Evolutionary conservation across 2,888 invertebrate species (phyloP), one percentile per base, ranked within the genome.

Genomic region (Pyrochroa serraticornis): DNA sequence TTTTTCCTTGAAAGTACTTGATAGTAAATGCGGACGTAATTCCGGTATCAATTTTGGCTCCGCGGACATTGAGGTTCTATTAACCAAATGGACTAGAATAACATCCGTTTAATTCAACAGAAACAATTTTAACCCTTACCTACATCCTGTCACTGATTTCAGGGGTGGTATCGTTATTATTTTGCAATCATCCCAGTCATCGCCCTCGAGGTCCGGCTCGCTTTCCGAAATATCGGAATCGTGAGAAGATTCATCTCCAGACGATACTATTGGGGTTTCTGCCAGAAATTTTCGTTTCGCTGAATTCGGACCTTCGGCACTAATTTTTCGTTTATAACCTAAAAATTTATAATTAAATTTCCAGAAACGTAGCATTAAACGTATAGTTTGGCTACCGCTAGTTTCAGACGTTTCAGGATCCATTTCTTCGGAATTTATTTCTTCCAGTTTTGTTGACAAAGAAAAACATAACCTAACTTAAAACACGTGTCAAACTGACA

Each of bases 141-240:
- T 64, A 71, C 71, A 66, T 31, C 72, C 71, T 45, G 43, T 62
- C 10, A 68, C 37, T 33, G 50, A 14, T 38, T 53, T 43, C 33
- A 22, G 33, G 6, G 38, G 10, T 33, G 31, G 14, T 14, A 31
- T 36, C 44, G 33, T 22, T 6, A 66, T 37, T 41, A 73, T 57
- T 57, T 65, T 65, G 59, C 73, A 75, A 55, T 76, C 75, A 63
- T 77, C 77, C 78, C 77, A 78, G 13, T 56, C 9, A 45, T 71
- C 71, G 63, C 76, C 75, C 34, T 76, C 75, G 33, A 69, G 35
- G 53, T 78, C 77, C 10, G 71, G 66, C 63, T 77, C 77, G 60
- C 71, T 72, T 47, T 73, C 76, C 3, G 75, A 73, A 2, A 5
- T 5, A 22, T 22, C 22, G 22, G 22, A 22, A 22, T 5, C 22